These are phyloP conservation scores for Coleophora deauratella DNA, from an alignment of 2,888 invertebrate genomes.

Conservation along the genomic window DNA sequence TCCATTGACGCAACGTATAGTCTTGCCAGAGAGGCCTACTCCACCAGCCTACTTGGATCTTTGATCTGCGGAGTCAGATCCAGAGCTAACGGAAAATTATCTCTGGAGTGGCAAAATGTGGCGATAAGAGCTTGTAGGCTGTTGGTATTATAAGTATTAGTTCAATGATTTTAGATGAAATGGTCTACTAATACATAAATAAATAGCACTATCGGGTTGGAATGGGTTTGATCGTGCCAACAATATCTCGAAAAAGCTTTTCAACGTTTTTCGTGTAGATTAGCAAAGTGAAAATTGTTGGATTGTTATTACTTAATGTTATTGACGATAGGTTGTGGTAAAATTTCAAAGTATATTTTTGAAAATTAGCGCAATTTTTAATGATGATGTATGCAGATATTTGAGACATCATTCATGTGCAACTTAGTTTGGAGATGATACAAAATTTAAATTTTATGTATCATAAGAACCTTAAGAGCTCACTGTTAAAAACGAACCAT, in stretches of 20 bases:
- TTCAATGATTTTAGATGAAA: conserved; percentile 28
- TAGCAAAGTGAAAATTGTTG: conserved; percentile 42
- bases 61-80: conserved; percentile 68
- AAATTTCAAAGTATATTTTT: conserved; percentile 66
- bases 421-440: too few species aligned
- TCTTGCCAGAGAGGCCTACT: conserved; percentile 72
- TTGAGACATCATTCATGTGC: too few species aligned
- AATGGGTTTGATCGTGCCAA: too few species aligned
- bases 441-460: too few species aligned
- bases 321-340: conserved; percentile 68
- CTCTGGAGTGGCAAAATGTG: conserved; percentile 42
- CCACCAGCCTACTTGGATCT: conserved; percentile 70
- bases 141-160: conserved; percentile 34
- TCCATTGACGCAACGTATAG: conserved; percentile 65
- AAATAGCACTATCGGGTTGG: too few species aligned
- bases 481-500: too few species aligned
- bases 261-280: conserved; percentile 46
- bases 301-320: conserved; percentile 60
- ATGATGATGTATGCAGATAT: not conserved
- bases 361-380: conserved; percentile 57
- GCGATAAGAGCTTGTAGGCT: conserved; percentile 31
- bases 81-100: conserved; percentile 49
- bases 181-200: too few species aligned
- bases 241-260: too few species aligned
- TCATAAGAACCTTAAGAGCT: too few species aligned